Evolutionary conservation across 2,888 invertebrate genomes (phyloP).

Genomic region (Temnothorax unifasciatus): DNA sequence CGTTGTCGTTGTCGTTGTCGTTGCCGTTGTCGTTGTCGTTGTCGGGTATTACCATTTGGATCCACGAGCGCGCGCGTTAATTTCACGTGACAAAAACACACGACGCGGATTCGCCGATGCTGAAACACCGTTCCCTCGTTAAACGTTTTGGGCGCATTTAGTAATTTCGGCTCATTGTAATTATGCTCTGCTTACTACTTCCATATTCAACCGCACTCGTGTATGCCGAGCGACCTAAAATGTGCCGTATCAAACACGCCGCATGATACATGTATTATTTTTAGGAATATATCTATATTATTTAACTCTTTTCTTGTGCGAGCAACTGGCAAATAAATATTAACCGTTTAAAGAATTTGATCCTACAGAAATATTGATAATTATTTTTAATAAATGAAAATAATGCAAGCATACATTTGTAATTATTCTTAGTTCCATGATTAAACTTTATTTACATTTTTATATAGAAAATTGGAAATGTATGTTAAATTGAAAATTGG

Average conservation of each 20-base stretch:
- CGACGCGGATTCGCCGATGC: slow-evolving; percentile 58
- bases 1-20: slow-evolving; percentile 45
- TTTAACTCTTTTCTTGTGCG: background rate
- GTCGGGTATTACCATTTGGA: slow-evolving; percentile 63
- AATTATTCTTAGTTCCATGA: background rate
- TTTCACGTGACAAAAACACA: slow-evolving; percentile 59
- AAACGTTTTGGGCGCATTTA: slow-evolving; percentile 57
- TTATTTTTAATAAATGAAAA: background rate
- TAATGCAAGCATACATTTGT: background rate
- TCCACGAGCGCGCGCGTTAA: slow-evolving; percentile 60
- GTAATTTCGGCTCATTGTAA: slow-evolving; percentile 58
- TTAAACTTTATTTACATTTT: slow-evolving; percentile 1
- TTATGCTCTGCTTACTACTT: slow-evolving; percentile 57
- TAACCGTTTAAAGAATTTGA: background rate
- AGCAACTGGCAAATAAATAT: background rate
- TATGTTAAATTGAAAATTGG: background rate
- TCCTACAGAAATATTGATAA: slow-evolving; percentile 1
- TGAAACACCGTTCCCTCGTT: slow-evolving; percentile 59
- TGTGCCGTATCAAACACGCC: slow-evolving; percentile 38
- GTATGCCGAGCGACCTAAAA: slow-evolving; percentile 47
- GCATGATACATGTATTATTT: slow-evolving; percentile 10
- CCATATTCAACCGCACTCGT: slow-evolving; percentile 55
- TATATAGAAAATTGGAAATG: background rate
- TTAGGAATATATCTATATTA: background rate
- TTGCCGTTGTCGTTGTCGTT: slow-evolving; percentile 61